These are phyloP conservation scores for Dolichallabes microphthalmus DNA, from an alignment of 2,113 vertebrate genomes.

Conservation along the genomic window DNA sequence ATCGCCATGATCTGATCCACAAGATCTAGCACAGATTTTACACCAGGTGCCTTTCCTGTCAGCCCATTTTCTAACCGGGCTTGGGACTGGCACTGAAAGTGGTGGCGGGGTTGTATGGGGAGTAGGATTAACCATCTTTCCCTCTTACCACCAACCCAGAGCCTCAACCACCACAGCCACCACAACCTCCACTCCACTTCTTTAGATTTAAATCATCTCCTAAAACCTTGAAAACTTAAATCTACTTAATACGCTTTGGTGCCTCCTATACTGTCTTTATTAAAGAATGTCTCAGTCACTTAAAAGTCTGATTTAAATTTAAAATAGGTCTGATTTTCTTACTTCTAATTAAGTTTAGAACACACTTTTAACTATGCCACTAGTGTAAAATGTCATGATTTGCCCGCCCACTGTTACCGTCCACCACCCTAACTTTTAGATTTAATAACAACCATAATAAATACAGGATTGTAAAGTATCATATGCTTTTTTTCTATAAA, in stretches of 20 bases:
- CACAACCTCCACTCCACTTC: too few species aligned
- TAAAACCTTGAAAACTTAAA: background rate
- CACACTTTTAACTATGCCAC: background rate
- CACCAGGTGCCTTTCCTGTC: too few species aligned
- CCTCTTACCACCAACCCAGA: too few species aligned
- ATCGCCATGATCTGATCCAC: too few species aligned
- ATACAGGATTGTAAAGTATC: background rate
- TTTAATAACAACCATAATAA: background rate
- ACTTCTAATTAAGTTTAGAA: background rate
- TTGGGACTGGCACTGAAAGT: too few species aligned
- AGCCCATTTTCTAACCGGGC: too few species aligned
- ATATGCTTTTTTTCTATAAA: background rate
- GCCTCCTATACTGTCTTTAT: constrained; percentile 12
- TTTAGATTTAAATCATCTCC: background rate
- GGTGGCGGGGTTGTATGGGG: too few species aligned
- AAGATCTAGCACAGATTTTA: too few species aligned
- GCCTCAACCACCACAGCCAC: too few species aligned
- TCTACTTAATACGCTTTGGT: background rate
- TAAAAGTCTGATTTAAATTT: background rate
- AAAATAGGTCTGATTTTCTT: too few species aligned
- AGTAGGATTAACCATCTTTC: too few species aligned
- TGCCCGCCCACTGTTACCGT: background rate
- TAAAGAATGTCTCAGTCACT: background rate
- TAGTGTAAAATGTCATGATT: background rate
- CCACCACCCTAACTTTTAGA: background rate